Evolutionary conservation across 2,113 vertebrate species (phyloP).

Genomic region (Aegithalos caudatus): DNA sequence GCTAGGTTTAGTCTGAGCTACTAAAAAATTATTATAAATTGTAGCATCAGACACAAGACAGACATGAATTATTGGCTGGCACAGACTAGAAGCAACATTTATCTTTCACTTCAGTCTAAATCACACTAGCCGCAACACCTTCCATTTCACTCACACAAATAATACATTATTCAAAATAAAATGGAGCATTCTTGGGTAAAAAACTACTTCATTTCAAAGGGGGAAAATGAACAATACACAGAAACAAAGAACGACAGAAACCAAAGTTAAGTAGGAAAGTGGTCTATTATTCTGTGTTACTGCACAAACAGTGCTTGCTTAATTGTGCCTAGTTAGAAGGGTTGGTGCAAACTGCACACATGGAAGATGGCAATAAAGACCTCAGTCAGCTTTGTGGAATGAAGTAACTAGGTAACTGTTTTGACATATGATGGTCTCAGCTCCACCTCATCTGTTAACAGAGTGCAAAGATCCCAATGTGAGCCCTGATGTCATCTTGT

Average conservation of each 20-base stretch:
- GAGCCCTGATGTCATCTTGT: constrained; percentile 80
- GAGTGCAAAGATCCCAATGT: constrained; percentile 89
- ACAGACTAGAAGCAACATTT: constrained; percentile 77
- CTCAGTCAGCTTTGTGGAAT: constrained; percentile 91
- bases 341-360: constrained; percentile 87
- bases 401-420: constrained; percentile 88
- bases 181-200: constrained; percentile 77
- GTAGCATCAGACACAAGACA: constrained; percentile 75
- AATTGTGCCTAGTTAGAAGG: constrained; percentile 86
- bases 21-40: constrained; percentile 68
- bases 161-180: constrained; percentile 80
- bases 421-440: constrained; percentile 83
- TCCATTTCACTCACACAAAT: constrained; percentile 80
- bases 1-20: constrained; percentile 79
- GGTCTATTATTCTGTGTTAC: constrained; percentile 84
- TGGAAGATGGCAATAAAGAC: constrained; percentile 87
- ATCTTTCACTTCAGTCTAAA: constrained; percentile 77
- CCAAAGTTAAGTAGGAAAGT: constrained; percentile 75
- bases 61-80: constrained; percentile 75
- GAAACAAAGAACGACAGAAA: constrained; percentile 72
- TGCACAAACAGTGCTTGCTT: constrained; percentile 85
- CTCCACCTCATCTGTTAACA: constrained; percentile 85
- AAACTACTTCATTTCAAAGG: constrained; percentile 76
- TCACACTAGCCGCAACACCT: constrained; percentile 81
- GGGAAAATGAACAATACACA: constrained; percentile 77